phyloP scores from a whole-genome alignment of 2,113 vertebrate genomes.

The Odontophorus gujanensis region DNA sequence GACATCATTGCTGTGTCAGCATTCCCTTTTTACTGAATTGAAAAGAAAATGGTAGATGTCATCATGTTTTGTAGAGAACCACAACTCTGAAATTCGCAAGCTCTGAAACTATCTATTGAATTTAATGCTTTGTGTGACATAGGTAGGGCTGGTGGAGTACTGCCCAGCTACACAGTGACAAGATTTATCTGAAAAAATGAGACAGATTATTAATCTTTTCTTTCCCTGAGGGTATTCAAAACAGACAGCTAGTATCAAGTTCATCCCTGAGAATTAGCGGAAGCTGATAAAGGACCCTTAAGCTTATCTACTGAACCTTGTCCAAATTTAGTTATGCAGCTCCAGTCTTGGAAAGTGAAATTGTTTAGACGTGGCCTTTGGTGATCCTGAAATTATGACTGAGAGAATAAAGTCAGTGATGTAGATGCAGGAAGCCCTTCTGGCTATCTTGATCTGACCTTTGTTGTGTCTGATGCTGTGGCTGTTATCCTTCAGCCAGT shows the following conservation, averaged over 20 bases:
- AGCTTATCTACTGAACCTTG: not conserved
- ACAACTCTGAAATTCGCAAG: not conserved
- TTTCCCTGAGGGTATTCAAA: not conserved
- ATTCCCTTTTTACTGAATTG: not conserved
- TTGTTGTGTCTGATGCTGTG: not conserved
- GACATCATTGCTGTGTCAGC: not conserved
- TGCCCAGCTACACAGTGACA: not conserved
- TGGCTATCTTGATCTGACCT: not conserved
- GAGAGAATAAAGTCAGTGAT: not conserved
- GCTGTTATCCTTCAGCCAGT: not conserved
- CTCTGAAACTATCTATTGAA: not conserved
- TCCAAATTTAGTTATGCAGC: not conserved
- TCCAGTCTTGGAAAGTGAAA: not conserved
- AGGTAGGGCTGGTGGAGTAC: accelerated
- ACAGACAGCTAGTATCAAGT: not conserved
- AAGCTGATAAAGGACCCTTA: not conserved
- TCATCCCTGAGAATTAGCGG: not conserved
- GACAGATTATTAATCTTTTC: not conserved
- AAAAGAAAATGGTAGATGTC: not conserved
- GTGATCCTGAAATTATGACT: constrained; percentile 30
- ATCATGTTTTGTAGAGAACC: not conserved
- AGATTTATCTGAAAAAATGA: not conserved
- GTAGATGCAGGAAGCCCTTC: not conserved
- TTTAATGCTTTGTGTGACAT: not conserved
- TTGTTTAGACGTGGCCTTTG: constrained; percentile 12